Conservation (phyloP, 2,797 vertebrate genomes). For the Pangasius macronema region DNA sequence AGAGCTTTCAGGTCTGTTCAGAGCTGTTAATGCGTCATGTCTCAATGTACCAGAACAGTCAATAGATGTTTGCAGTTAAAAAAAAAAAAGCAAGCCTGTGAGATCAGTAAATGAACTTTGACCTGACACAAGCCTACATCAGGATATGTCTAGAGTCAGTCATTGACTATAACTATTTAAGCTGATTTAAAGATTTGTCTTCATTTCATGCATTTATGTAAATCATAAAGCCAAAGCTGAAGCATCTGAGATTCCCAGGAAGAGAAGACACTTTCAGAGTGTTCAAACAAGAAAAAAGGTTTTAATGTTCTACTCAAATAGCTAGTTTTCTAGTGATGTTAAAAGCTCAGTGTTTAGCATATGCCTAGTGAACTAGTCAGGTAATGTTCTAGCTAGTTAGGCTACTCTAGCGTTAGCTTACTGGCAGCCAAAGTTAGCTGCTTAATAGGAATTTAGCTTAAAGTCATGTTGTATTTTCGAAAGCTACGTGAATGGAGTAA, state of each 20-base stretch:
- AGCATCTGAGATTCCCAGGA: background rate
- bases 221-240: background rate
- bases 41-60: background rate
- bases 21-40: conserved; percentile 18
- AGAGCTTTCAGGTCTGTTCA: conserved; percentile 17
- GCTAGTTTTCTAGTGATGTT: too few relatives aligned
- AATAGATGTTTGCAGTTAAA: background rate
- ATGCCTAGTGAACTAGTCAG: background rate
- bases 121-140: background rate
- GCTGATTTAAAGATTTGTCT: background rate
- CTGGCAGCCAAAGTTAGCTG: background rate
- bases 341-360: background rate
- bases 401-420: background rate
- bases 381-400: background rate
- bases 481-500: too few relatives aligned
- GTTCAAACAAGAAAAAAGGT: background rate
- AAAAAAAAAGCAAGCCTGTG: background rate
- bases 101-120: background rate
- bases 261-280: background rate
- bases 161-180: background rate
- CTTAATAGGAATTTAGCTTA: background rate
- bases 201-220: background rate
- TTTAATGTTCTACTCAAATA: background rate
- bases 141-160: background rate
- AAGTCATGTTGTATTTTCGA: too few relatives aligned